Conservation (phyloP, 2,113 vertebrate genomes). For the Labrus mixtus region DNA sequence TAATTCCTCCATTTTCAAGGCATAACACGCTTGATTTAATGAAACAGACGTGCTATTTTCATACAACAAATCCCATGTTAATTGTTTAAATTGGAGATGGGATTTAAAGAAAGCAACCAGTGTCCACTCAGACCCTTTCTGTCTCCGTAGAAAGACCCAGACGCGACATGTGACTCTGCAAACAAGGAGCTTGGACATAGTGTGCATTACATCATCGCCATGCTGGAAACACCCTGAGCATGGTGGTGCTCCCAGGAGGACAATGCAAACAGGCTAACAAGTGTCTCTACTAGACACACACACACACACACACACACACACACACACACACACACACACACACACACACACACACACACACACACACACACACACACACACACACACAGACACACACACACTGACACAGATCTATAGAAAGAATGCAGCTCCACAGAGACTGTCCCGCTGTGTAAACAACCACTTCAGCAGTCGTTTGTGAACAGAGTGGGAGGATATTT, state of each 20-base stretch:
- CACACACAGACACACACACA: no score
- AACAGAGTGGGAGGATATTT: slow-evolving; percentile 67
- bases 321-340: slow-evolving; percentile 7
- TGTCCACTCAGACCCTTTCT: slow-evolving; percentile 41
- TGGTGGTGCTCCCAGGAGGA: slow-evolving; percentile 71
- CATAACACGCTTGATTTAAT: neutral
- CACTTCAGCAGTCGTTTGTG: slow-evolving; percentile 53
- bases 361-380: slow-evolving; percentile 17
- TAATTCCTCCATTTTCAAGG: neutral
- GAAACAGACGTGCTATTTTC: neutral
- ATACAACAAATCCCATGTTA: neutral
- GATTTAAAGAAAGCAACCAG: slow-evolving; percentile 39
- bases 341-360: slow-evolving; percentile 2
- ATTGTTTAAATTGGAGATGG: slow-evolving; percentile 10
- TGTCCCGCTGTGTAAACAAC: slow-evolving; percentile 59
- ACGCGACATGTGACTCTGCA: slow-evolving; percentile 79
- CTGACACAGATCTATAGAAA: no score
- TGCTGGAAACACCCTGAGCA: slow-evolving; percentile 75
- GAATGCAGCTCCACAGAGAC: slow-evolving; percentile 30
- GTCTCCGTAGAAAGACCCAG: slow-evolving; percentile 41
- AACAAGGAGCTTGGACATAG: slow-evolving; percentile 75
- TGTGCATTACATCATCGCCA: slow-evolving; percentile 79
- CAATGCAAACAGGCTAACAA: slow-evolving; percentile 70
- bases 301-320: slow-evolving; percentile 15
- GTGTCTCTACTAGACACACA: slow-evolving; percentile 39